Evolutionary conservation across 2,797 vertebrate species (phyloP).

Genomic region (Chelmon rostratus): DNA sequence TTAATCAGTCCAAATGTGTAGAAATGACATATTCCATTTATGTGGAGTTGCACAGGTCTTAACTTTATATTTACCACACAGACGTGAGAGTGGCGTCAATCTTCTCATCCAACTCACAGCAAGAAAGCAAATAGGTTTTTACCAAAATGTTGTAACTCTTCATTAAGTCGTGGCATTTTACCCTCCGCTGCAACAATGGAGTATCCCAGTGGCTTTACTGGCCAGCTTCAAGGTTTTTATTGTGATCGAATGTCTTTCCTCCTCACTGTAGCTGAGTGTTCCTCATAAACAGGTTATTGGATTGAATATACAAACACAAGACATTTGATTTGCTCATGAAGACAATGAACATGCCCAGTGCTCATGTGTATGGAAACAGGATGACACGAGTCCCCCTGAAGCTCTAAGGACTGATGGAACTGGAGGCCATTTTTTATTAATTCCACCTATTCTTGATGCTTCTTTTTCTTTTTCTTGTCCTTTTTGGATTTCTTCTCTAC

Average conservation of each 20-base stretch:
- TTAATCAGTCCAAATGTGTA: no score
- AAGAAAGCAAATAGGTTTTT: background rate
- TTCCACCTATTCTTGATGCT: conserved; percentile 37
- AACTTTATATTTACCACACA: background rate
- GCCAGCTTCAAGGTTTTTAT: background rate
- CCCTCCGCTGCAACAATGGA: background rate
- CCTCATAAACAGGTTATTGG: background rate
- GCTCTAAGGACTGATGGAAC: background rate
- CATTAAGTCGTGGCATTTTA: background rate
- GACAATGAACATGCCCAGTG: background rate
- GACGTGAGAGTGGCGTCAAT: background rate
- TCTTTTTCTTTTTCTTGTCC: conserved; percentile 81
- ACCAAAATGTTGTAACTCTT: background rate
- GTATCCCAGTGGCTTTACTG: background rate
- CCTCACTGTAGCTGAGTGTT: background rate
- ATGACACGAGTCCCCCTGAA: background rate
- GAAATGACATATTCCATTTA: no score
- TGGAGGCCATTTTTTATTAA: background rate
- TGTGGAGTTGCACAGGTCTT: no score
- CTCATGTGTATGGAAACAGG: background rate
- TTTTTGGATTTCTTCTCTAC: conserved; percentile 78
- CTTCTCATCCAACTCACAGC: background rate
- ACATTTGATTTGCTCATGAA: conserved; percentile 7
- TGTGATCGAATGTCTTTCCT: background rate
- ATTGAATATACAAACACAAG: background rate